Evolutionary conservation across 2,113 vertebrate genomes (phyloP).

Genomic region (Carlito syrichta): DNA sequence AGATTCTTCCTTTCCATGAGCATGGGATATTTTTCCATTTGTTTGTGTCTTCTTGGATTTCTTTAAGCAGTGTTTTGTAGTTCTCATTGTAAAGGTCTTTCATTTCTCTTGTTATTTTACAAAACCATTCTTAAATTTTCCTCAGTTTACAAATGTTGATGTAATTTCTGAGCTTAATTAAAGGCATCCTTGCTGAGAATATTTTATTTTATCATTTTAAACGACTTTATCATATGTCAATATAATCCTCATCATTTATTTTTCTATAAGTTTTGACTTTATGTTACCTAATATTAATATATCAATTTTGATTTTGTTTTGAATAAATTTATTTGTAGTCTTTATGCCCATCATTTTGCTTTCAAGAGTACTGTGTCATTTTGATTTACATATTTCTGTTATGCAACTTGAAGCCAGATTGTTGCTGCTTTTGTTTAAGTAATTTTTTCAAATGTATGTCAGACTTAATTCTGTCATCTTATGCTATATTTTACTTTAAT

Average conservation of each 20-base stretch:
- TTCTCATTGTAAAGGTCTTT: too few relatives aligned
- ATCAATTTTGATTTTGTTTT: not conserved
- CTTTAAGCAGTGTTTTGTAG: too few relatives aligned
- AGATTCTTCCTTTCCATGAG: too few relatives aligned
- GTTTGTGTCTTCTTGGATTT: too few relatives aligned
- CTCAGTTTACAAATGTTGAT: not conserved
- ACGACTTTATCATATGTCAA: not conserved
- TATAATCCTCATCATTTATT: not conserved
- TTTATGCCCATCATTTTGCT: not conserved
- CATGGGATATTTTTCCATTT: too few relatives aligned
- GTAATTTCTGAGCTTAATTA: too few relatives aligned
- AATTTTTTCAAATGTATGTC: not conserved
- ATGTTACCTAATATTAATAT: not conserved
- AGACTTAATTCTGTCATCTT: not conserved
- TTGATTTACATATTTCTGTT: not conserved
- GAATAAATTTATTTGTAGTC: not conserved
- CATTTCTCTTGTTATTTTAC: not conserved
- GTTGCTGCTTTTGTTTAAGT: not conserved
- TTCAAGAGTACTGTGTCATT: not conserved
- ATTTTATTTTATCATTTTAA: not conserved
- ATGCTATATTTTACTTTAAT: not conserved
- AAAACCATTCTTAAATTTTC: not conserved
- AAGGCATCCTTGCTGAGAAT: not conserved
- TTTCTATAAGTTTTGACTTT: not conserved
- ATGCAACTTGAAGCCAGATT: not conserved